Evolutionary conservation across 2,113 vertebrate genomes (phyloP).

Genomic region (Podarcis raffonei): DNA sequence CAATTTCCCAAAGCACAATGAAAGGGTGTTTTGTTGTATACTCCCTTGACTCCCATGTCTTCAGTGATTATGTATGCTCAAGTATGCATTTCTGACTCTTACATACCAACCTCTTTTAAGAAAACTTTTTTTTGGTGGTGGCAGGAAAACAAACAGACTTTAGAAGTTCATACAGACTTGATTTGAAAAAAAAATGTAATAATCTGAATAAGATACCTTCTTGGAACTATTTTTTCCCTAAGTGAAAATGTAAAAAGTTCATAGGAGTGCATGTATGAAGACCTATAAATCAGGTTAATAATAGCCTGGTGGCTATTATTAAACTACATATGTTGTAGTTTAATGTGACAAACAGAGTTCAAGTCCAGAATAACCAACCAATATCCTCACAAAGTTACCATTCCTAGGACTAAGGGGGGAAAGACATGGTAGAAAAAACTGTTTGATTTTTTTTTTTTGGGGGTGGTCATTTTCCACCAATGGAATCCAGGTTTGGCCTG

Average conservation of each 20-base stretch:
- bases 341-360: not conserved
- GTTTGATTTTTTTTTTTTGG: not conserved
- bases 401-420: not conserved
- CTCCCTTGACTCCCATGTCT: not conserved
- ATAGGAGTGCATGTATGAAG: not conserved
- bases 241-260: not conserved
- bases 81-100: not conserved
- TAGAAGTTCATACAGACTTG: not conserved
- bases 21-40: not conserved
- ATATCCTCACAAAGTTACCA: not conserved
- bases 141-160: not conserved
- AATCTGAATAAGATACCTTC: not conserved
- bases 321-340: not conserved
- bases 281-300: not conserved
- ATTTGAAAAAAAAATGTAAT: not conserved
- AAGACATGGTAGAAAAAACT: not conserved
- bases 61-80: not conserved
- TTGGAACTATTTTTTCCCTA: not conserved
- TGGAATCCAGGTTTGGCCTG: not conserved
- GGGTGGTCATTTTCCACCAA: not conserved
- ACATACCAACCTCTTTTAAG: not conserved
- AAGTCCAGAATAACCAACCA: not conserved
- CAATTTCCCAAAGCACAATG: not conserved
- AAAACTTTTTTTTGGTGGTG: too few relatives aligned
- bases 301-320: too few relatives aligned